These are phyloP conservation scores for Eulithis testata DNA, from an alignment of 2,888 invertebrate species.

Conservation along the genomic window DNA sequence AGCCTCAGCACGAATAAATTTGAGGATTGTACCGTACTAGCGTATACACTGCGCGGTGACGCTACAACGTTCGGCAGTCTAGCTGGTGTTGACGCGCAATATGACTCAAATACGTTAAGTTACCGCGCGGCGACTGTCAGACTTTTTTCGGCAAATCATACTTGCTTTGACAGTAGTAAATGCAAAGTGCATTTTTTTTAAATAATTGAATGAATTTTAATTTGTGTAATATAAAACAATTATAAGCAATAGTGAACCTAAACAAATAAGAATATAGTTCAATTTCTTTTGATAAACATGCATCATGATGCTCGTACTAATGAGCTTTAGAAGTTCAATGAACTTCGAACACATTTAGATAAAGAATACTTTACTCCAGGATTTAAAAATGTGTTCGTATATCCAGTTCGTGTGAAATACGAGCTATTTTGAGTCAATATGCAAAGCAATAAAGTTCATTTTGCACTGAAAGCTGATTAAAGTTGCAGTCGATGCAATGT, in stretches of 20 bases:
- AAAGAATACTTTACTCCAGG: neutral
- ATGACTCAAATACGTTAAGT: too few relatives aligned
- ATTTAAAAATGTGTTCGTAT: neutral
- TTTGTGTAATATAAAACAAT: neutral
- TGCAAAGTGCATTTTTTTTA: too few relatives aligned
- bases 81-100: too few relatives aligned
- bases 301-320: neutral
- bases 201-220: too few relatives aligned
- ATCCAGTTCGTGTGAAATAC: neutral
- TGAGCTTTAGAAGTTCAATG: neutral
- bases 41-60: too few relatives aligned
- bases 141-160: too few relatives aligned
- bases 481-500: neutral
- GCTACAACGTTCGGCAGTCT: too few relatives aligned
- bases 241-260: neutral
- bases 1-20: too few relatives aligned
- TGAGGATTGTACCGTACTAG: too few relatives aligned
- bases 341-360: neutral
- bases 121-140: too few relatives aligned
- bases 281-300: neutral
- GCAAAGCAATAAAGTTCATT: conserved; percentile 2
- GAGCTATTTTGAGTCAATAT: neutral
- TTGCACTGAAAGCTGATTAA: conserved; percentile 6
- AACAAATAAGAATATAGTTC: neutral
- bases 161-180: too few relatives aligned